phyloP scores from a whole-genome alignment of 2,113 vertebrate species.

The Echinops telfairi region DNA sequence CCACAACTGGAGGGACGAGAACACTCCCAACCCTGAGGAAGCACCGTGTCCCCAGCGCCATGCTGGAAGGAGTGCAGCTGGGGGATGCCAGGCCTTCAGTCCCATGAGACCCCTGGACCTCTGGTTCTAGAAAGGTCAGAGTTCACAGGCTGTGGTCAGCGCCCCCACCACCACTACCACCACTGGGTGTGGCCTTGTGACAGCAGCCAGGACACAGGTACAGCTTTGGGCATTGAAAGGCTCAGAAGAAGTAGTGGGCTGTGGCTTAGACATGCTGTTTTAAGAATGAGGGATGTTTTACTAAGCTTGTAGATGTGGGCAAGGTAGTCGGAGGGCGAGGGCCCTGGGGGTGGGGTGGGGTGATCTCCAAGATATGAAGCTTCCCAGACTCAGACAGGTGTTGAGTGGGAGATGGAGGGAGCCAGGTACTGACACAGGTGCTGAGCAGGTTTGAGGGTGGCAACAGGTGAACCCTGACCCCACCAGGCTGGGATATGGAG shows the following conservation, averaged over 20 bases:
- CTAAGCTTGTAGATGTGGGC: background rate
- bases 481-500: too few species aligned
- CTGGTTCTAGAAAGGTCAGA: background rate
- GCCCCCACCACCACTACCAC: too few species aligned
- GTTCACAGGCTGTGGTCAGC: too few species aligned
- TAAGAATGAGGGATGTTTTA: too few species aligned
- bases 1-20: background rate
- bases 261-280: background rate
- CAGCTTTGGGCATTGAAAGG: slow-evolving; percentile 17
- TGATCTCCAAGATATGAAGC: background rate
- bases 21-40: background rate
- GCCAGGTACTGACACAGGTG: background rate
- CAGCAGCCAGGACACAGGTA: background rate
- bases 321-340: background rate
- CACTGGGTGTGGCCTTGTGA: background rate
- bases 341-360: background rate
- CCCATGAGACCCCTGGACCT: background rate
- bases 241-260: background rate
- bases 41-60: background rate
- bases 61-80: background rate
- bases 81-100: background rate
- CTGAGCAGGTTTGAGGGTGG: background rate
- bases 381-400: background rate
- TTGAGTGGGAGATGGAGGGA: background rate
- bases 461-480: too few species aligned